These are phyloP conservation scores for Drosophila mojavensis DNA, from an alignment of 1,140 invertebrate species.

Conservation along the genomic window DNA sequence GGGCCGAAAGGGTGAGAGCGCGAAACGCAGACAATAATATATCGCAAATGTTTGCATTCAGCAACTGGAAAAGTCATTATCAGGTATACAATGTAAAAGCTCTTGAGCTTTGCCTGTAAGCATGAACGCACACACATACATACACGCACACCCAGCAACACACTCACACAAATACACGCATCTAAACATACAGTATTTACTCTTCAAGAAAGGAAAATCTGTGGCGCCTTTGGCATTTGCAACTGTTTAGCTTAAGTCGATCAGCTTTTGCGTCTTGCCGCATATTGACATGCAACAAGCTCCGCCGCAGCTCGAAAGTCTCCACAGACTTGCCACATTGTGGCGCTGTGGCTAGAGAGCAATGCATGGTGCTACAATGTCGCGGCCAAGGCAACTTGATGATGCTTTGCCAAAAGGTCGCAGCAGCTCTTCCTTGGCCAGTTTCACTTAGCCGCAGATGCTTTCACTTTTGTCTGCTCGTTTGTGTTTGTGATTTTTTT, in stretches of 20 bases:
- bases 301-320: conserved; percentile 24
- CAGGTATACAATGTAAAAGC: conserved; percentile 1
- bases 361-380: conserved; percentile 20
- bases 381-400: conserved; percentile 28
- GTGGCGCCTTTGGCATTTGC: conserved; percentile 9
- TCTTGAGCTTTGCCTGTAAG: conserved; percentile 1
- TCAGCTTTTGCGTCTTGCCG: conserved; percentile 19
- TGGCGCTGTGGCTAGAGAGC: neutral
- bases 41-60: conserved; percentile 19
- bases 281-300: conserved; percentile 39
- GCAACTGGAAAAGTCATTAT: conserved; percentile 34
- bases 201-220: conserved; percentile 7
- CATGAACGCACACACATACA: neutral
- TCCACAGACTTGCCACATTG: conserved; percentile 26
- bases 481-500: conserved; percentile 20
- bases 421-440: conserved; percentile 59
- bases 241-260: conserved; percentile 16
- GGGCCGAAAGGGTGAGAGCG: neutral
- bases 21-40: conserved; percentile 13
- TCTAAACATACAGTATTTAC: neutral
- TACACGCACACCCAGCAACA: neutral
- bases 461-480: conserved; percentile 66
- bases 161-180: neutral
- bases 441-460: conserved; percentile 62
- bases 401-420: conserved; percentile 36